These are phyloP conservation scores for Phalangium opilio DNA, from an alignment of 2,888 invertebrate genomes.

Conservation along the genomic window DNA sequence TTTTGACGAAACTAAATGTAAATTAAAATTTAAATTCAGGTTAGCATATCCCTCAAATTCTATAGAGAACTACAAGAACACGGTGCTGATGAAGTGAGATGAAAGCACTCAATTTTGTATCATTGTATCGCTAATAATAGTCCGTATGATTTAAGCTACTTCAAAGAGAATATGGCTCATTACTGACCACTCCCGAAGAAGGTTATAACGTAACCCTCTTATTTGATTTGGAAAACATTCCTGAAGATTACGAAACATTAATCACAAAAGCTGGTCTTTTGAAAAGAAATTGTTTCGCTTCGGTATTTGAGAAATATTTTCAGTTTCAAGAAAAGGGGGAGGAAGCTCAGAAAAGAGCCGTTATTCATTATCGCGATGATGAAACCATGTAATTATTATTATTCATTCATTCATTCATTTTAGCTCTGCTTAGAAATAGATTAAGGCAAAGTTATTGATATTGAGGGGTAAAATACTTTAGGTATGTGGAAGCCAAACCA, in stretches of 20 bases:
- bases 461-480: slow-evolving; percentile 30
- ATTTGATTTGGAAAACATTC: slow-evolving; percentile 82
- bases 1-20: too few relatives aligned
- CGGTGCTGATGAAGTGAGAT: slow-evolving; percentile 77
- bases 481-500: slow-evolving; percentile 94
- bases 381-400: slow-evolving; percentile 69
- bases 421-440: background rate
- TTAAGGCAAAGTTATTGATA: background rate
- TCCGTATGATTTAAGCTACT: slow-evolving; percentile 46
- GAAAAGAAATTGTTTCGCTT: slow-evolving; percentile 97
- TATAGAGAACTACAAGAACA: slow-evolving; percentile 95
- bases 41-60: slow-evolving; percentile 96
- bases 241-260: slow-evolving; percentile 69
- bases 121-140: too few relatives aligned
- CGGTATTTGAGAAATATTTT: slow-evolving; percentile 98
- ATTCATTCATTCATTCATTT: background rate
- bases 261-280: slow-evolving; percentile 84
- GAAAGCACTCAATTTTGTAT: too few relatives aligned
- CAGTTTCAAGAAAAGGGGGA: slow-evolving; percentile 89
- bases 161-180: slow-evolving; percentile 74
- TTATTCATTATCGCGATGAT: slow-evolving; percentile 96
- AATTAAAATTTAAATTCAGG: slow-evolving; percentile 38
- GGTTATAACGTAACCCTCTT: slow-evolving; percentile 92
- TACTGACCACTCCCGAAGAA: slow-evolving; percentile 61
- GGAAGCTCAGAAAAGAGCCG: slow-evolving; percentile 71